Evolutionary conservation across 2,113 vertebrate genomes (phyloP).

Genomic region (Sula dactylatra): DNA sequence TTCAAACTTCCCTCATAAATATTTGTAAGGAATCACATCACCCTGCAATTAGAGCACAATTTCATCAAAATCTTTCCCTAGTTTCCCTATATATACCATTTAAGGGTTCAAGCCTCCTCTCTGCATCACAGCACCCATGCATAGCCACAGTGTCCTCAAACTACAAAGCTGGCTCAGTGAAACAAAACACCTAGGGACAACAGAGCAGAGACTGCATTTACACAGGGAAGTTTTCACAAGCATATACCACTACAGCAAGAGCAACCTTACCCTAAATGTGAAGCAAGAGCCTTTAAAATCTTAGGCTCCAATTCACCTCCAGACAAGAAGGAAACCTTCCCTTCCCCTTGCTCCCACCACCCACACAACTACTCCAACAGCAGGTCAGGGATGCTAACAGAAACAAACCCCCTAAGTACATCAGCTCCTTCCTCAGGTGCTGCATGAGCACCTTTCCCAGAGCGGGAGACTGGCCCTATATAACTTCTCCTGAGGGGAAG

Average conservation of each 20-base stretch:
- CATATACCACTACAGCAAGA: not conserved
- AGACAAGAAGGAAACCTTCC: not conserved
- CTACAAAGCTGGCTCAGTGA: rapidly evolving
- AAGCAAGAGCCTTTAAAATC: not conserved
- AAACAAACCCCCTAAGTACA: rapidly evolving
- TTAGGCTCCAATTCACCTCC: too few species aligned
- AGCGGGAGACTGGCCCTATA: rapidly evolving
- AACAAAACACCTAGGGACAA: not conserved
- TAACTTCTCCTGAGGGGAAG: not conserved
- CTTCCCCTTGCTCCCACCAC: rapidly evolving
- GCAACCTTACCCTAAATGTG: rapidly evolving
- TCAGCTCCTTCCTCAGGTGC: rapidly evolving
- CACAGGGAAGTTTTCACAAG: not conserved
- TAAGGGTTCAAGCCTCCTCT: not conserved
- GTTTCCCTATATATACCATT: rapidly evolving
- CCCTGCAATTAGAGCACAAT: too few species aligned
- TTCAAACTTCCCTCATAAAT: not conserved
- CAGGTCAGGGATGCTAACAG: rapidly evolving
- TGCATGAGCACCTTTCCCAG: rapidly evolving
- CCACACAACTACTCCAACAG: rapidly evolving
- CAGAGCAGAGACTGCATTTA: too few species aligned
- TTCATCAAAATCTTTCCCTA: not conserved
- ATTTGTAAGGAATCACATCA: not conserved
- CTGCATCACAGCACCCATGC: rapidly evolving
- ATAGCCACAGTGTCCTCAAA: rapidly evolving